phyloP scores from a whole-genome alignment of 2,113 vertebrate genomes.

The Corvus moneduloides region DNA sequence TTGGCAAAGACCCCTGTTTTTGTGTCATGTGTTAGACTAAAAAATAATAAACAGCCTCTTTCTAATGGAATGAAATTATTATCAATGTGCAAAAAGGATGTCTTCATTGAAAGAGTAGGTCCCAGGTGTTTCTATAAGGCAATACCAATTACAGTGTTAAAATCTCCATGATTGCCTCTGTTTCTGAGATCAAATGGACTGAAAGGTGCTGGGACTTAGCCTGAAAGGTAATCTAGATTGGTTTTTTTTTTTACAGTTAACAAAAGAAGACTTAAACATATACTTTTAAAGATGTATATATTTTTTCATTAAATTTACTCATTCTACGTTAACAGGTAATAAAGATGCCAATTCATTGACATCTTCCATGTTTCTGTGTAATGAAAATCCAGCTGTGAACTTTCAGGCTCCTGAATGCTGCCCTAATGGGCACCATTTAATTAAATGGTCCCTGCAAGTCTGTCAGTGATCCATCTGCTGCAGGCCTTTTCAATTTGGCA shows the following conservation, averaged over 20 bases:
- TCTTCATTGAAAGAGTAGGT: neutral
- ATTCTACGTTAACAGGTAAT: neutral
- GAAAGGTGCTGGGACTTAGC: neutral
- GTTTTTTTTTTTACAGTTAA: neutral
- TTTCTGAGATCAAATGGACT: neutral
- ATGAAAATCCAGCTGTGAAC: neutral
- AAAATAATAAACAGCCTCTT: neutral
- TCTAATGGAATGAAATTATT: neutral
- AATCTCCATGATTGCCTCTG: neutral
- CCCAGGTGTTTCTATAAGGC: neutral
- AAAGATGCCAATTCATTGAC: neutral
- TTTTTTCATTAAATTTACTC: neutral
- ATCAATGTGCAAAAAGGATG: neutral
- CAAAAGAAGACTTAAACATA: neutral
- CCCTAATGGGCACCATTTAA: neutral
- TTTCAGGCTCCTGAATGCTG: neutral
- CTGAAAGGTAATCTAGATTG: neutral
- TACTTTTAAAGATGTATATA: neutral
- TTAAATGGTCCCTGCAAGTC: neutral
- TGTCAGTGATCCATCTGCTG: neutral
- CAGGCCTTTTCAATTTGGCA: neutral
- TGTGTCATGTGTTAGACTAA: neutral
- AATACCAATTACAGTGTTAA: neutral
- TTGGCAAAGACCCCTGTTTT: neutral
- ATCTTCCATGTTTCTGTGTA: neutral